A percentile compares a stretch with the other conserved stretches of the same genome.
These are phyloP conservation scores for Eustalomyia histrio DNA, from an alignment of 2,888 invertebrate species.

Conservation along the genomic window DNA sequence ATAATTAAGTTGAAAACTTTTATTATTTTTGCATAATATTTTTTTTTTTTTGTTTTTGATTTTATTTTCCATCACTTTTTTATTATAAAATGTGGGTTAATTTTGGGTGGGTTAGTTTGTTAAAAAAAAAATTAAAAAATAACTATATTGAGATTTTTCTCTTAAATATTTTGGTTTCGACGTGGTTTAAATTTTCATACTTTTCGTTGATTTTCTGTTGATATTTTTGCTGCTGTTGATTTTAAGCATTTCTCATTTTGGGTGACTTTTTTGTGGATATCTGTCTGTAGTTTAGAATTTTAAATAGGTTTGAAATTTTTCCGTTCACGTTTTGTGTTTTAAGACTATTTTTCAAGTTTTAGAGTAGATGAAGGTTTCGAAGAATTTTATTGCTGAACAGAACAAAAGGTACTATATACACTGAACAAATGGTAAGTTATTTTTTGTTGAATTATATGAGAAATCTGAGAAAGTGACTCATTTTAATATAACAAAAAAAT, in stretches of 20 bases:
- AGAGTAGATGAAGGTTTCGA: background rate
- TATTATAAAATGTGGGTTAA: conserved; percentile 52
- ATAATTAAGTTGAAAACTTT: background rate
- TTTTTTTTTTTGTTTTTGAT: conserved; percentile 24
- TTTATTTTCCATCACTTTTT: conserved; percentile 18
- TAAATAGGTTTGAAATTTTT: background rate
- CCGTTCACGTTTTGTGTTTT: background rate
- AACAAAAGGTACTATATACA: too few relatives aligned
- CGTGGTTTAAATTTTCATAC: background rate
- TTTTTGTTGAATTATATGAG: too few relatives aligned
- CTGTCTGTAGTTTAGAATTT: background rate
- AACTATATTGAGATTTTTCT: conserved; percentile 5
- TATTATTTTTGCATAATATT: background rate
- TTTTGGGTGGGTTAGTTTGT: conserved; percentile 58
- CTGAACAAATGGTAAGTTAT: too few relatives aligned
- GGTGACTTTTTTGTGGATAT: background rate
- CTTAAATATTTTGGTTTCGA: background rate
- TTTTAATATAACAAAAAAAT: too few relatives aligned
- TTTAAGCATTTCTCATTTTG: background rate
- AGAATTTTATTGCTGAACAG: background rate
- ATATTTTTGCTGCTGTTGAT: background rate
- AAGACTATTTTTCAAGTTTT: background rate
- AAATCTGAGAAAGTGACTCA: too few relatives aligned
- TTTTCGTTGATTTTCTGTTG: background rate
- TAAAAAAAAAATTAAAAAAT: conserved; percentile 13